Conservation (phyloP, 1,140 invertebrate species). For the Phocides pigmalion region DNA sequence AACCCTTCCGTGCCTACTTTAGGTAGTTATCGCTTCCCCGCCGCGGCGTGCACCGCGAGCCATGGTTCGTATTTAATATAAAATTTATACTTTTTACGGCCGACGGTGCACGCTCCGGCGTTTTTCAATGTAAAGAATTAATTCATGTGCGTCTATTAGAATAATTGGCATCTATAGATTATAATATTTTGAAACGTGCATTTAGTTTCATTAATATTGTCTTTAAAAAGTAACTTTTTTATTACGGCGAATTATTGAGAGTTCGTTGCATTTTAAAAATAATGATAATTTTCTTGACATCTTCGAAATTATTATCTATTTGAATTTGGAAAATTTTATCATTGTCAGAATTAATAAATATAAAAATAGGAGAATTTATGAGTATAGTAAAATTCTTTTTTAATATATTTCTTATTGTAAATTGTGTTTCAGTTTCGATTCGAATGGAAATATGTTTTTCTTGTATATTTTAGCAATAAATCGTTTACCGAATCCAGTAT, state of each 20-base stretch:
- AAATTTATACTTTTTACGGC: constrained; percentile 24
- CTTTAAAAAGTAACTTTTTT: constrained; percentile 20
- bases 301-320: neutral
- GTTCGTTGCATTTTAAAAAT: constrained; percentile 7
- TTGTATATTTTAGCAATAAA: constrained; percentile 50
- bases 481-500: constrained; percentile 66
- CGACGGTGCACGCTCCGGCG: constrained; percentile 14
- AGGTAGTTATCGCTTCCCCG: constrained; percentile 66
- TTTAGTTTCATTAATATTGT: constrained; percentile 37
- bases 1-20: constrained; percentile 81
- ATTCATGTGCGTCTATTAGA: constrained; percentile 48
- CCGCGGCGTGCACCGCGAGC: constrained; percentile 11
- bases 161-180: constrained; percentile 30
- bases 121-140: constrained; percentile 21
- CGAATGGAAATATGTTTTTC: constrained; percentile 28
- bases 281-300: neutral
- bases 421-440: constrained; percentile 19
- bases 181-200: constrained; percentile 43
- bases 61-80: constrained; percentile 22
- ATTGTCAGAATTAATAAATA: constrained; percentile 2
- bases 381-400: constrained; percentile 9
- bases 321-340: neutral
- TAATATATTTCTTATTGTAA: constrained; percentile 17
- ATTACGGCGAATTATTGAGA: neutral
- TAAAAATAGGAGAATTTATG: constrained; percentile 14